These are phyloP conservation scores for Caenorhabditis sp. DNA, from an alignment of 2,888 invertebrate genomes.

Conservation along the genomic window DNA sequence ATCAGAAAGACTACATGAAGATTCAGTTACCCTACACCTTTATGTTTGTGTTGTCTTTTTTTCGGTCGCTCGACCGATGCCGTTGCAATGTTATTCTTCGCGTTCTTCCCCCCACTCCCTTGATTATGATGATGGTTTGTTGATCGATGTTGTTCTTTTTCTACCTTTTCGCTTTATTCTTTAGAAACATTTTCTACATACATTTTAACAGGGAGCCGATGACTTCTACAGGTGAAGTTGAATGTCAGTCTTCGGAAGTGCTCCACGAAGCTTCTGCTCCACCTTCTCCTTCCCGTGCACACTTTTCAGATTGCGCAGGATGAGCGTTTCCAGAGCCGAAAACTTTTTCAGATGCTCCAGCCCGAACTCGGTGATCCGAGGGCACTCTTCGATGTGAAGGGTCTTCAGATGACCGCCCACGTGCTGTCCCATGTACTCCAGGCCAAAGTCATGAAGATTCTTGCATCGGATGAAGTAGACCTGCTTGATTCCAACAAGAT, in stretches of 20 bases:
- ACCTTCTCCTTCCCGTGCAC: conserved; percentile 68
- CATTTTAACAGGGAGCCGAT: too few species aligned
- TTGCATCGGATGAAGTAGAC: conserved; percentile 69
- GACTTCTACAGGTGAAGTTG: conserved; percentile 23
- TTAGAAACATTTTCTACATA: conserved; percentile 4
- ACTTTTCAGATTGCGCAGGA: conserved; percentile 62
- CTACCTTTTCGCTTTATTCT: conserved; percentile 1
- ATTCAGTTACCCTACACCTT: conserved; percentile 4
- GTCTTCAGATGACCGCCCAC: conserved; percentile 62
- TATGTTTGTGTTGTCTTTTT: conserved; percentile 20
- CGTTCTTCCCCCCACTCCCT: conserved; percentile 1
- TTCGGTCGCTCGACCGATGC: conserved; percentile 45
- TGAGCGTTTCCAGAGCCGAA: conserved; percentile 53
- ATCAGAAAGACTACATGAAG: neutral
- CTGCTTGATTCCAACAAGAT: conserved; percentile 57
- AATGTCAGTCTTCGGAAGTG: conserved; percentile 67
- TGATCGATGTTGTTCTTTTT: conserved; percentile 13
- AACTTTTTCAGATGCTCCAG: conserved; percentile 66
- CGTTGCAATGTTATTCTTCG: neutral
- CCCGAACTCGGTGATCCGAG: conserved; percentile 71
- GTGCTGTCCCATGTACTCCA: conserved; percentile 70
- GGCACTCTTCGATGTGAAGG: conserved; percentile 67
- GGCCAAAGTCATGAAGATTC: conserved; percentile 70
- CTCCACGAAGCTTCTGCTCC: conserved; percentile 55
- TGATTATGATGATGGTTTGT: conserved; percentile 12